These are phyloP conservation scores for Microctenopoma lineatum DNA, from an alignment of 2,797 vertebrate species.

Conservation along the genomic window DNA sequence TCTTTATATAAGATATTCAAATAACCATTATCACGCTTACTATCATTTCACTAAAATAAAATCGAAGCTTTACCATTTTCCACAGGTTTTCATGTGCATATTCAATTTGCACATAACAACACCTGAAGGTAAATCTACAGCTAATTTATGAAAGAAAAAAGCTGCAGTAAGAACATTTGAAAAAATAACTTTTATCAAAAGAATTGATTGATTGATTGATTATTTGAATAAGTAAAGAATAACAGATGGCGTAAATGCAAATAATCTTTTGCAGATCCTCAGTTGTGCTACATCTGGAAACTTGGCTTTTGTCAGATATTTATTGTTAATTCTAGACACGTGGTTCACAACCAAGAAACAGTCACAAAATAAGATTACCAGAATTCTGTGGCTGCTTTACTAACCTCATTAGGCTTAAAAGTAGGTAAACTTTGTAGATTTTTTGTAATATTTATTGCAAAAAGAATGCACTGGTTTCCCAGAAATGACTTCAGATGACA, in stretches of 20 bases:
- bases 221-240: too few species aligned
- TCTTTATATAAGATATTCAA: too few species aligned
- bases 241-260: too few species aligned
- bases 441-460: not conserved
- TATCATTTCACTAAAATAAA: not conserved
- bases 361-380: too few species aligned
- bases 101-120: not conserved
- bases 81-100: not conserved
- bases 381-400: not conserved
- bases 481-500: conserved; percentile 1
- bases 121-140: not conserved
- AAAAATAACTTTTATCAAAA: not conserved
- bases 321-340: too few species aligned
- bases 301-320: too few species aligned
- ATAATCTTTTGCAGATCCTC: too few species aligned
- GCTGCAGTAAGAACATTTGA: too few species aligned
- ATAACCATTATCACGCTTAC: not conserved
- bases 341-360: too few species aligned
- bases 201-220: too few species aligned
- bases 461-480: not conserved
- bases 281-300: too few species aligned
- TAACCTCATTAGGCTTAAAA: not conserved
- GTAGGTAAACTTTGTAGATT: not conserved
- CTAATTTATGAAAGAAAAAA: not conserved
- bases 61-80: too few species aligned